Conservation (phyloP, 2,797 vertebrate species). For the Miichthys miiuy region DNA sequence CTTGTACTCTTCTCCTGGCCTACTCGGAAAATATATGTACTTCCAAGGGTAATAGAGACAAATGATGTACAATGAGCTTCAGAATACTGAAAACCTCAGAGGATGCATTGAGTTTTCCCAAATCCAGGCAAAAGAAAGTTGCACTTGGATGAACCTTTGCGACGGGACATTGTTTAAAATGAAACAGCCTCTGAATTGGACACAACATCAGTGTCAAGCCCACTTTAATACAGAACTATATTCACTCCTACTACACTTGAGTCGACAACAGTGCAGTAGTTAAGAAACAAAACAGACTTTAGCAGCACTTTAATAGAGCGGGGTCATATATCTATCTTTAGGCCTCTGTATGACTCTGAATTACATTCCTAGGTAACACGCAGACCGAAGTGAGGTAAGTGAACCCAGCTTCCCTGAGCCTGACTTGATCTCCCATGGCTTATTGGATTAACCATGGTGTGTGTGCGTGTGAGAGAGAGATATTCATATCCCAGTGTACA, state of each 20-base stretch:
- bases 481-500: conserved; percentile 29
- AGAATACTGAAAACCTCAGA: conserved; percentile 8
- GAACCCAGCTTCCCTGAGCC: conserved; percentile 36
- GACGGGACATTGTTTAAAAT: neutral
- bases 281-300: neutral
- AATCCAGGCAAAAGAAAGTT: neutral
- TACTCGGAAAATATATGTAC: conserved; percentile 11
- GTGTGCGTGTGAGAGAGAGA: conserved; percentile 17
- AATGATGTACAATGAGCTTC: conserved; percentile 12
- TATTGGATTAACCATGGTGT: conserved; percentile 65
- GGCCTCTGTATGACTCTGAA: conserved; percentile 20
- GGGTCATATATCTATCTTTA: conserved; percentile 14
- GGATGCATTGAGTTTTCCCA: neutral
- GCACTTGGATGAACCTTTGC: neutral
- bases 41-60: neutral
- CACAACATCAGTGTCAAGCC: neutral
- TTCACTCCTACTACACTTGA: neutral
- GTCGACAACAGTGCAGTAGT: neutral
- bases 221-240: neutral
- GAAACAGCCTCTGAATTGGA: neutral
- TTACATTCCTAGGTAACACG: conserved; percentile 47
- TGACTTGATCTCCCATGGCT: conserved; percentile 50
- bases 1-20: neutral
- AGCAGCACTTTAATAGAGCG: neutral
- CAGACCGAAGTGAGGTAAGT: conserved; percentile 31